Percentiles rank a stretch among this genome's conserved stretches.
These are phyloP conservation scores for Ceratosolen fusciceps DNA, from an alignment of 1,140 invertebrate species.

Conservation along the genomic window DNA sequence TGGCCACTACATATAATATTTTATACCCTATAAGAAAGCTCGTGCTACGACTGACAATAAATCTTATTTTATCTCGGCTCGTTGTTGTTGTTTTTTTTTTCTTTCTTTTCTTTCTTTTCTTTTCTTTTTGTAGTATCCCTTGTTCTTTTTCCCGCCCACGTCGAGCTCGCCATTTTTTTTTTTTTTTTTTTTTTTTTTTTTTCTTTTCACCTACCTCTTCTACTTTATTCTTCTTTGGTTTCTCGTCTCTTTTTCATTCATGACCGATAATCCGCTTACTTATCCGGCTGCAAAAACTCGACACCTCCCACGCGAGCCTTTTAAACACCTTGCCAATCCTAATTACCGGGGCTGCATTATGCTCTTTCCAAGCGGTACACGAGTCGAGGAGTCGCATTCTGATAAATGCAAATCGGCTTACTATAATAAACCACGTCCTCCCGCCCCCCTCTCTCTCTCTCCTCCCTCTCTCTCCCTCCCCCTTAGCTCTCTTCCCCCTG, in stretches of 20 bases:
- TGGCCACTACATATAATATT: background rate
- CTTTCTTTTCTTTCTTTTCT: background rate
- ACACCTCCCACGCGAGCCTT: no score
- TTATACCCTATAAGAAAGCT: constrained; percentile 1
- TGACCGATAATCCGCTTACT: constrained; percentile 25
- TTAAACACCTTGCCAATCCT: background rate
- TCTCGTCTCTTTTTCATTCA: no score
- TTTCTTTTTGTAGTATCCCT: no score
- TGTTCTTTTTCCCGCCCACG: constrained; percentile 36
- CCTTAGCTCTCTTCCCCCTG: no score
- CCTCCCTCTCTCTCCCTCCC: no score
- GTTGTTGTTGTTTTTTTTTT: constrained; percentile 34
- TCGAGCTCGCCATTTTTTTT: constrained; percentile 39
- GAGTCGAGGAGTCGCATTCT: background rate
- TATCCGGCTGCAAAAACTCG: constrained; percentile 22
- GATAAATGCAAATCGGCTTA: background rate
- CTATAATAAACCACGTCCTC: no score
- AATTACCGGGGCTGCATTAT: background rate
- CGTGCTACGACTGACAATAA: constrained; percentile 18
- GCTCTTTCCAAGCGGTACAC: background rate
- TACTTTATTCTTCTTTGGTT: no score
- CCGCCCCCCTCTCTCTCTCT: no score
- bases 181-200: background rate
- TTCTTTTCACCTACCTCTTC: no score
- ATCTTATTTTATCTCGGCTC: constrained; percentile 31